phyloP scores from a whole-genome alignment of 2,113 vertebrate species.

The Echinops telfairi region DNA sequence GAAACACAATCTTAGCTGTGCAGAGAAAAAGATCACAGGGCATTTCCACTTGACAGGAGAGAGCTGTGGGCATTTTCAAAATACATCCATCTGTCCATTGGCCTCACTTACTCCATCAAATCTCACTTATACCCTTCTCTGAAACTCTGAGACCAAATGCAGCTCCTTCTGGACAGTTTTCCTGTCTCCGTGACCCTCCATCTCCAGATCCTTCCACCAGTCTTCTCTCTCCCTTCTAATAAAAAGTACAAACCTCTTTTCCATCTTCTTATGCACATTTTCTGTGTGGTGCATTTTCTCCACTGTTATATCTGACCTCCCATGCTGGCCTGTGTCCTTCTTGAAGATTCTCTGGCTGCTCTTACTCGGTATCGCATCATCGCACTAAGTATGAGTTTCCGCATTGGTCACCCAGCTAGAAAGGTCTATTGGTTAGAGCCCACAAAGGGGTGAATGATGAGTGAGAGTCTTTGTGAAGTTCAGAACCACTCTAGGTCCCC shows the following conservation, averaged over 20 bases:
- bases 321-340: background rate
- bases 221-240: background rate
- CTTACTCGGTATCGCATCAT: background rate
- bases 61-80: background rate
- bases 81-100: background rate
- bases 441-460: background rate
- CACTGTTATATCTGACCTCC: background rate
- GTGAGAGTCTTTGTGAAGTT: background rate
- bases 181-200: accelerated
- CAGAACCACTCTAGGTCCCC: background rate
- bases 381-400: background rate
- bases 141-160: conserved; percentile 5
- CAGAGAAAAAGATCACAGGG: background rate
- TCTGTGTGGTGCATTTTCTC: background rate
- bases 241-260: background rate
- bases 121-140: background rate
- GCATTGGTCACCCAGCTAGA: background rate
- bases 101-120: background rate
- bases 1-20: background rate
- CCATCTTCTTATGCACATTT: background rate
- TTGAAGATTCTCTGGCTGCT: background rate
- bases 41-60: conserved; percentile 2
- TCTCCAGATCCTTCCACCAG: background rate
- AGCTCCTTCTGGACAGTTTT: background rate
- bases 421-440: background rate